phyloP scores from a whole-genome alignment of 2,113 vertebrate genomes.

The mouse (Mus musculus) region DNA sequence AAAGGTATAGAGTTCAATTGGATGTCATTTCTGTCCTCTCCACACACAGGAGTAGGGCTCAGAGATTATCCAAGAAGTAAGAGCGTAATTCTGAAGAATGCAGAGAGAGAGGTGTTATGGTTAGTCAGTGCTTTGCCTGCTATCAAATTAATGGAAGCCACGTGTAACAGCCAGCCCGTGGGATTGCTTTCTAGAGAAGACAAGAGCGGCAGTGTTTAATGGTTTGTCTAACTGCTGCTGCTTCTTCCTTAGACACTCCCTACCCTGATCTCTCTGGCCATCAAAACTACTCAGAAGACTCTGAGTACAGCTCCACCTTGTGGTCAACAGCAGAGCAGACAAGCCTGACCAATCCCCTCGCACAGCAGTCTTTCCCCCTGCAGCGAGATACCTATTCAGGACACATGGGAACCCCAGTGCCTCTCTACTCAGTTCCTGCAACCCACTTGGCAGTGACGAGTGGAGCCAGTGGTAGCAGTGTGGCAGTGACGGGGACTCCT shows the following conservation, averaged over 20 bases:
- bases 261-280: neutral
- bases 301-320: neutral
- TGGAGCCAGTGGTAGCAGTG: rapidly evolving
- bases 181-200: neutral
- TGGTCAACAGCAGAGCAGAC: neutral
- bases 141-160: neutral
- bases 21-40: neutral
- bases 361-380: neutral
- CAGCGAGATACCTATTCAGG: neutral
- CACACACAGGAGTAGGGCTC: neutral
- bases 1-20: neutral
- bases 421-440: neutral
- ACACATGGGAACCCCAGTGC: rapidly evolving
- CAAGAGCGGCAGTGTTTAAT: neutral
- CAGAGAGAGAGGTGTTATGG: rapidly evolving
- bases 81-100: neutral
- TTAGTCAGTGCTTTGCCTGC: too few relatives aligned
- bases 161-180: neutral
- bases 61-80: neutral
- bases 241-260: conserved; percentile 45
- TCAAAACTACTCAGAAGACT: conserved; percentile 43
- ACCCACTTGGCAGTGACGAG: neutral
- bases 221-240: neutral
- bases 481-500: neutral
- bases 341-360: neutral